Conservation (phyloP, 1,140 invertebrate species). For the Elymnias hypermnestra region DNA sequence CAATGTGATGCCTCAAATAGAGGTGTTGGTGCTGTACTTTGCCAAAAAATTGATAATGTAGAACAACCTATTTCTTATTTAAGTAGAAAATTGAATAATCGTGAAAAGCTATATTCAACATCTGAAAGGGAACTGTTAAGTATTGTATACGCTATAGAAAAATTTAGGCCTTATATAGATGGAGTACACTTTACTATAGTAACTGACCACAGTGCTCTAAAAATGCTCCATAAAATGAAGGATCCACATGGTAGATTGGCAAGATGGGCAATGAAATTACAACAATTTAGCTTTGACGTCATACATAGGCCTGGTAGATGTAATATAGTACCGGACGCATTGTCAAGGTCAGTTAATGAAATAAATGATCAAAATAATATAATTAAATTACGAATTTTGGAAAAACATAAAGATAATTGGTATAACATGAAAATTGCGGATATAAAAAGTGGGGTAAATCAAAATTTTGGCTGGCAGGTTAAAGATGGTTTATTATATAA, state of each 20-base stretch:
- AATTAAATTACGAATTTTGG: constrained; percentile 14
- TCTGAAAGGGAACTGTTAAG: constrained; percentile 67
- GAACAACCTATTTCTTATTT: constrained; percentile 43
- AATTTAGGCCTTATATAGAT: constrained; percentile 61
- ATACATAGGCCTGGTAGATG: constrained; percentile 38
- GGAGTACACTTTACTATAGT: too few relatives aligned
- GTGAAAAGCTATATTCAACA: constrained; percentile 33
- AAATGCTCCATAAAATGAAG: constrained; percentile 63
- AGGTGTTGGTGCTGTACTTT: constrained; percentile 43
- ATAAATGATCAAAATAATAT: constrained; percentile 3
- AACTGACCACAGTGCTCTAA: too few relatives aligned
- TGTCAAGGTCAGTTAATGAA: constrained; percentile 27
- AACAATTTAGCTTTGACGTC: constrained; percentile 54
- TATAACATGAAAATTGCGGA: constrained; percentile 15
- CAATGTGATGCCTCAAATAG: constrained; percentile 46
- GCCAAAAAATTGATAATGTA: constrained; percentile 31
- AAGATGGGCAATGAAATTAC: too few relatives aligned
- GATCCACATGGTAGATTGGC: too few relatives aligned
- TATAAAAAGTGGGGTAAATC: background rate
- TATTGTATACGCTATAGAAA: constrained; percentile 55
- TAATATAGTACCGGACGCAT: constrained; percentile 45
- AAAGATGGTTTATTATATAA: constrained; percentile 13
- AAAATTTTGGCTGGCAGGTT: constrained; percentile 6
- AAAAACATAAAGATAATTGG: constrained; percentile 27
- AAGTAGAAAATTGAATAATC: constrained; percentile 41